Evolutionary conservation across 2,888 invertebrate genomes (phyloP).

Genomic region (Yponomeuta evonymella): DNA sequence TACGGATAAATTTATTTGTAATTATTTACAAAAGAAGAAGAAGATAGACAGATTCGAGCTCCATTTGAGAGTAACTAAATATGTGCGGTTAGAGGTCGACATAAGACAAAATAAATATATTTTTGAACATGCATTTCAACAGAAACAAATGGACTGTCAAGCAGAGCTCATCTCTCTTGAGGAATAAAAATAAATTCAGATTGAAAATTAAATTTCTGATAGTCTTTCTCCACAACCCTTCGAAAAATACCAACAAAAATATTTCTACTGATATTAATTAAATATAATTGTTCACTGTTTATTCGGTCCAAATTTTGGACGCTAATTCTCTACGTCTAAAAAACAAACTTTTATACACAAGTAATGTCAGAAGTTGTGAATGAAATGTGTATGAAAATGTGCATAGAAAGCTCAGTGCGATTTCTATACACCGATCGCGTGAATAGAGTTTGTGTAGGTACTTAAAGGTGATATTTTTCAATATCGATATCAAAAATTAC

Average conservation of each 20-base stretch:
- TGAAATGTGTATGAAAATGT: constrained; percentile 31
- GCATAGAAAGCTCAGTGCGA: constrained; percentile 40
- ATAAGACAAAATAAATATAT: background rate
- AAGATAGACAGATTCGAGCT: constrained; percentile 1
- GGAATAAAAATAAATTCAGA: constrained; percentile 21
- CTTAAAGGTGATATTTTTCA: background rate
- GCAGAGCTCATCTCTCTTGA: constrained; percentile 35
- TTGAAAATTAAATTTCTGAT: constrained; percentile 25
- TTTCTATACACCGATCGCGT: constrained; percentile 37
- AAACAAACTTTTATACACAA: background rate
- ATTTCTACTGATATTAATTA: background rate
- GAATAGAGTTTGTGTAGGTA: constrained; percentile 12
- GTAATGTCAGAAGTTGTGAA: constrained; percentile 26
- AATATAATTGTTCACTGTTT: constrained; percentile 3
- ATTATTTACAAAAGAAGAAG: constrained; percentile 2
- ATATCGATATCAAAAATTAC: background rate
- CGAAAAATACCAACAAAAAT: constrained; percentile 26
- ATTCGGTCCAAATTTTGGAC: constrained; percentile 18
- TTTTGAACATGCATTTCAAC: constrained; percentile 21
- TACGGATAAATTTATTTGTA: background rate
- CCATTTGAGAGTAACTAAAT: constrained; percentile 2
- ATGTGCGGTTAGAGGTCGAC: constrained; percentile 7
- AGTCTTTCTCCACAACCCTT: constrained; percentile 74
- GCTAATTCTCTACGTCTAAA: constrained; percentile 12
- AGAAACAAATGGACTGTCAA: constrained; percentile 34